Evolutionary conservation across 2,888 invertebrate species (phyloP).

Genomic region (Timema cristinae): DNA sequence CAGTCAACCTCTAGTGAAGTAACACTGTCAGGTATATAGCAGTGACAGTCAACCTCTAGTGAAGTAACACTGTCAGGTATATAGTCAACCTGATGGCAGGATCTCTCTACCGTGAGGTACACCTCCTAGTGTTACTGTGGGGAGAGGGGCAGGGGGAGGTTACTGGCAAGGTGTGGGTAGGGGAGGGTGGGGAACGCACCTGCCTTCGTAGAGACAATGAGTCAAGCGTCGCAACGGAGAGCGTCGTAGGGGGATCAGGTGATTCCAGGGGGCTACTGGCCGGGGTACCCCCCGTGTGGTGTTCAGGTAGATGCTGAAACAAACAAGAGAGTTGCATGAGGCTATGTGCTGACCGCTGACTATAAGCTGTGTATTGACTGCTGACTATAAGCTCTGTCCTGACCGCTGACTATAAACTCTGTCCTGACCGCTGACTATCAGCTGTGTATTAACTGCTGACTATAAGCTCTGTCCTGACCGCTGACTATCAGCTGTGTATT

Average conservation of each 20-base stretch:
- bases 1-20: too few relatives aligned
- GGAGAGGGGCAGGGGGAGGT: conserved; percentile 44
- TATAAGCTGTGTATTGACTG: too few relatives aligned
- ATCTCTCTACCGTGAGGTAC: not conserved
- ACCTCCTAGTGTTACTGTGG: conserved; percentile 26
- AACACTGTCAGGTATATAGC: too few relatives aligned
- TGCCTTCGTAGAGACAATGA: conserved; percentile 49
- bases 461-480: too few relatives aligned
- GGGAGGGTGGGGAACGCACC: conserved; percentile 43
- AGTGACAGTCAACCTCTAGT: too few relatives aligned
- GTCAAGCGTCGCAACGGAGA: conserved; percentile 62
- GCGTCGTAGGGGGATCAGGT: conserved; percentile 66
- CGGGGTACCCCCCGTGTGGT: conserved; percentile 74
- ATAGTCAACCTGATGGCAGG: too few relatives aligned
- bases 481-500: too few relatives aligned
- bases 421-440: too few relatives aligned
- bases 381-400: too few relatives aligned
- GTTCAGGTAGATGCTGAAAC: conserved; percentile 74
- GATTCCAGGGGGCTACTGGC: conserved; percentile 75
- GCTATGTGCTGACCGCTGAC: not conserved
- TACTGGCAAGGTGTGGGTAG: conserved; percentile 35
- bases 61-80: too few relatives aligned
- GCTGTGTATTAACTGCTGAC: too few relatives aligned
- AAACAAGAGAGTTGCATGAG: not conserved
- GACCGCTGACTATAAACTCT: too few relatives aligned